Base-by-base conservation (phyloP, 2,797 vertebrate species). In the Octomys mimax region DNA sequence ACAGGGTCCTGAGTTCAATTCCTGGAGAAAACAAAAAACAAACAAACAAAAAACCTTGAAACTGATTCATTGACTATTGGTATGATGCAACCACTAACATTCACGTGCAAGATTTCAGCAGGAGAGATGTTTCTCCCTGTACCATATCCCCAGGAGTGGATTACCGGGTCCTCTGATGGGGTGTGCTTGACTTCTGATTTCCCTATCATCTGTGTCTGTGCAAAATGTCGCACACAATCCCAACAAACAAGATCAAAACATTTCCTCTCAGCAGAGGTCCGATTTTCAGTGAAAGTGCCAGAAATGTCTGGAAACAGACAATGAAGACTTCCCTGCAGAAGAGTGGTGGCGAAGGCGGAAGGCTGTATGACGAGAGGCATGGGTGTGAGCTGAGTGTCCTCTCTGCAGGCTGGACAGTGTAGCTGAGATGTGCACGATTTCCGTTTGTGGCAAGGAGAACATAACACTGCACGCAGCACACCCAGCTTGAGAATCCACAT, bases 11-110 rank as follows among this genome's bases (percentile, higher is more conserved):
- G 42, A 42, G 42, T 42, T 42, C 42, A 42, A 42, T 42, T 42
- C 42, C 42, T 42, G 42, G 42, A 5, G 5, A 6, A 42, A 42
- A 42, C 4, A 42, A 42, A 42, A 42, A 42, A 39, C 39, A 39
- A 39, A 39, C 39, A 39, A 42, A 42, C 42, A 42, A 42, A 42
- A 42, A 42, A 42, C 4, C 42, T 42, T 42, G 42, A 42, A 42
- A 42, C 42, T n/a, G 2, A 0, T 0, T 11, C 22, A 33, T 5
- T 9, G 4, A 18, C 26, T 33, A 0, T 3, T 0, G 0, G 31
- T 3, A 6, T 19, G 28, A 18, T 0, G 57, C 33, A 0, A 28
- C 49, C 36, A 0, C 7, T 46, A 22, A 11, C 31, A 0, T 0
- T 2, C 19, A 0, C 0, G 8, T 1, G 14, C 36, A 22, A 3